Evolutionary conservation across 2,888 invertebrate genomes (phyloP).

Genomic region (Stegana nigrithorax): DNA sequence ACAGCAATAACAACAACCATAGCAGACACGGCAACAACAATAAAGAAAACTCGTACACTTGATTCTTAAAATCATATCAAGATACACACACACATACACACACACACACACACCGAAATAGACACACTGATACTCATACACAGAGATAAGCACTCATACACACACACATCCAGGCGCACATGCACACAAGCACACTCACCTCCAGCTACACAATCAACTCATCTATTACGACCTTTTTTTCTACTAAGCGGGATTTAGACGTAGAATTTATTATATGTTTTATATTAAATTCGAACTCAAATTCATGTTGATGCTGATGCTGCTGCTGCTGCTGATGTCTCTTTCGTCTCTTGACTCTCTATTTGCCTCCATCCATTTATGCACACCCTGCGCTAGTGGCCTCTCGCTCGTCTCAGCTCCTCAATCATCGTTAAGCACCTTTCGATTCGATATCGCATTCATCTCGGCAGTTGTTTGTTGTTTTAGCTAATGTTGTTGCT

Average conservation of each 20-base stretch:
- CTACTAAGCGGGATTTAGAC: constrained; percentile 53
- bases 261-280: constrained; percentile 60
- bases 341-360: no score
- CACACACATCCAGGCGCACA: not conserved
- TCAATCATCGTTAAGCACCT: constrained; percentile 27
- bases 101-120: constrained; percentile 1
- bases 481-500: constrained; percentile 1
- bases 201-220: constrained; percentile 35
- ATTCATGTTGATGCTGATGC: no score
- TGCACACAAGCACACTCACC: not conserved
- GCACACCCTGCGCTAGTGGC: constrained; percentile 8
- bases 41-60: constrained; percentile 22
- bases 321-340: no score
- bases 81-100: constrained; percentile 19
- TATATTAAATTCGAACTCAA: constrained; percentile 47
- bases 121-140: not conserved
- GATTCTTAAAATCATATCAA: constrained; percentile 9
- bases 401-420: not conserved
- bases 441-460: constrained; percentile 8
- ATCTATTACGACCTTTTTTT: constrained; percentile 58
- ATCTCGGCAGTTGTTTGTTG: not conserved
- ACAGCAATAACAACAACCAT: constrained; percentile 32
- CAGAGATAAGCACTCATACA: not conserved
- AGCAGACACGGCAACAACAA: constrained; percentile 17
- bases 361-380: not conserved